Percentiles rank a stretch among this genome's conserved stretches.
Conservation (phyloP, 2,797 vertebrate genomes). For the Rallus crepitans region DNA sequence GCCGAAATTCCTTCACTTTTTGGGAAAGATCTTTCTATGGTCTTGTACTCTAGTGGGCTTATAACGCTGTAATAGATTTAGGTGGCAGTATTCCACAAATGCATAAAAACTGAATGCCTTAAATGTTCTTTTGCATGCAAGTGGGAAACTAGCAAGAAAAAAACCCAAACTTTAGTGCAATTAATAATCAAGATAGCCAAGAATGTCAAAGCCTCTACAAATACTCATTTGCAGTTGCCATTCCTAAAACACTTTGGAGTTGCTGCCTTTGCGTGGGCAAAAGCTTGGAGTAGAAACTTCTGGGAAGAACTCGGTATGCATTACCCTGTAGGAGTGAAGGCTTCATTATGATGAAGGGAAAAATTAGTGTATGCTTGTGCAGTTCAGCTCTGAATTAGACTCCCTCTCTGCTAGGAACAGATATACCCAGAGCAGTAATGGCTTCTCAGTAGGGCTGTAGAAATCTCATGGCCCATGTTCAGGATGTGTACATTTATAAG, state of each 20-base stretch:
- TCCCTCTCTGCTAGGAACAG: background rate
- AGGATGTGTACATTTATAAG: background rate
- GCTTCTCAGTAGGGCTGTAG: background rate
- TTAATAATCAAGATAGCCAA: background rate
- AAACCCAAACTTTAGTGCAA: background rate
- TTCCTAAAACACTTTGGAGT: background rate
- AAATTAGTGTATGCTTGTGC: background rate
- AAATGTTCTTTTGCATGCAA: background rate
- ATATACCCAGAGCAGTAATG: background rate
- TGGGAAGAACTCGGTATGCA: background rate
- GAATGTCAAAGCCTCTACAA: background rate
- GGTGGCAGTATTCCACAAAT: background rate
- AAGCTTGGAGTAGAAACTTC: background rate
- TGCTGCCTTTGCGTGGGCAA: background rate
- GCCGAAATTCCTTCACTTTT: background rate
- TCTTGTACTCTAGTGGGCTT: background rate
- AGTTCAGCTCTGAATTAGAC: background rate
- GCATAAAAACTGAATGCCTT: background rate
- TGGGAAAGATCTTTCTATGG: background rate
- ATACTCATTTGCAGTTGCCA: background rate
- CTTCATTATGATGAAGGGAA: background rate
- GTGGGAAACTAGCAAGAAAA: background rate
- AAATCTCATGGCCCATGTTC: background rate
- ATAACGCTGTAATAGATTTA: background rate
- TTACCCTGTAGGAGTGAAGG: background rate